Conservation (phyloP, 2,797 vertebrate species). For the Coreius guichenoti region DNA sequence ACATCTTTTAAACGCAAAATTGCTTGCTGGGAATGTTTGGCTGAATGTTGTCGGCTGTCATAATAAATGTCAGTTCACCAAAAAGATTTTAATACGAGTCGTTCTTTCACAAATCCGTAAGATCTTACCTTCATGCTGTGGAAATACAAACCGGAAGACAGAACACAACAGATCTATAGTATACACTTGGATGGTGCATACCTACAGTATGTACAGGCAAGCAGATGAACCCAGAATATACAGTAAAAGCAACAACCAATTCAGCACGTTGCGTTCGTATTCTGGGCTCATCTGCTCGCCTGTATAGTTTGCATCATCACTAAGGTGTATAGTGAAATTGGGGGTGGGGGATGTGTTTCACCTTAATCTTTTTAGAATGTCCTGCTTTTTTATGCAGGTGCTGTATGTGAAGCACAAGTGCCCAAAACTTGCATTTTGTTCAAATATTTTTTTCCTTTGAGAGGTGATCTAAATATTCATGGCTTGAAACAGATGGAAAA, state of each 20-base stretch:
- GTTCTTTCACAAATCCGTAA: background rate
- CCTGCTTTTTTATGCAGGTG: background rate
- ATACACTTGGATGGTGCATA: background rate
- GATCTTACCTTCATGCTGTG: background rate
- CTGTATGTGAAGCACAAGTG: background rate
- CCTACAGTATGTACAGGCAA: background rate
- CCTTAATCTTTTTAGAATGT: background rate
- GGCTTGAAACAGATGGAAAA: background rate
- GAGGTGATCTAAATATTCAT: background rate
- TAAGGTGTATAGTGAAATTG: background rate
- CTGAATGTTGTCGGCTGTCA: background rate
- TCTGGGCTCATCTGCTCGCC: background rate
- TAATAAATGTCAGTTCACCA: background rate
- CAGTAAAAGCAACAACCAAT: background rate
- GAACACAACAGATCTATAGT: background rate
- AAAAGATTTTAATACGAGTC: background rate
- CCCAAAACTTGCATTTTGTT: background rate
- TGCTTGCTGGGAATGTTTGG: too few species aligned
- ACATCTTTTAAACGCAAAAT: too few species aligned
- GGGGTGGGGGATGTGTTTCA: background rate
- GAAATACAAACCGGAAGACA: background rate
- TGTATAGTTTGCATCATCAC: background rate
- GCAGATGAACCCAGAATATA: background rate
- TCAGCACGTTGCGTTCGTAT: background rate
- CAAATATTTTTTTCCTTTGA: background rate